These are phyloP conservation scores for Brachyhypopomus gauderio DNA, from an alignment of 2,113 vertebrate genomes.

Conservation along the genomic window DNA sequence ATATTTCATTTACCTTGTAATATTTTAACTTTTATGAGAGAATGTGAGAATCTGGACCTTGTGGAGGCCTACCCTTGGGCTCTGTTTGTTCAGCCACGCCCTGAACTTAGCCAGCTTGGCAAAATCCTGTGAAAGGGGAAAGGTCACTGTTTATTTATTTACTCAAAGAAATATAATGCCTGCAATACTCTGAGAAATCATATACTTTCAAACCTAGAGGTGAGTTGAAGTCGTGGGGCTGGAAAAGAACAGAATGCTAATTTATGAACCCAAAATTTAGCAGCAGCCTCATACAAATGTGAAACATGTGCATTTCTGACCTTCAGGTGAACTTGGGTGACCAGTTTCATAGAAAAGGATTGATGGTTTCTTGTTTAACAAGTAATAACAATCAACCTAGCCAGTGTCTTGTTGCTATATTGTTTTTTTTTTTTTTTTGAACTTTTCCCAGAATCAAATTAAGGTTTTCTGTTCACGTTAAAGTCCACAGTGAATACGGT, in stretches of 20 bases:
- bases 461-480: too few relatives aligned
- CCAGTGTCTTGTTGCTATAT: neutral
- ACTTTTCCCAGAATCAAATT: neutral
- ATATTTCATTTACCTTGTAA: neutral
- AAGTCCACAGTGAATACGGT: too few relatives aligned
- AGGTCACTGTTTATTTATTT: conserved; percentile 46
- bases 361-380: neutral
- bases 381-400: neutral
- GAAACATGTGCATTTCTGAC: conserved; percentile 6
- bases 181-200: conserved; percentile 36
- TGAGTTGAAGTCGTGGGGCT: conserved; percentile 12
- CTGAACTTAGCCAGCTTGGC: conserved; percentile 8
- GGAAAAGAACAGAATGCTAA: conserved; percentile 15
- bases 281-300: conserved; percentile 4
- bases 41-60: neutral
- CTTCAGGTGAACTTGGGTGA: neutral
- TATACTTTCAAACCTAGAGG: neutral
- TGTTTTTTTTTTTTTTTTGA: neutral
- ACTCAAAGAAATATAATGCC: conserved; percentile 37
- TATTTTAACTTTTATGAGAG: neutral
- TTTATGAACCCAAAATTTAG: conserved; percentile 18
- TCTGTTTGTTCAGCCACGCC: conserved; percentile 5
- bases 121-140: conserved; percentile 38
- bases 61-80: neutral
- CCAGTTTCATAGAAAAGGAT: neutral